Conservation (phyloP, 2,797 vertebrate genomes). For the Myripristis jacobus region DNA sequence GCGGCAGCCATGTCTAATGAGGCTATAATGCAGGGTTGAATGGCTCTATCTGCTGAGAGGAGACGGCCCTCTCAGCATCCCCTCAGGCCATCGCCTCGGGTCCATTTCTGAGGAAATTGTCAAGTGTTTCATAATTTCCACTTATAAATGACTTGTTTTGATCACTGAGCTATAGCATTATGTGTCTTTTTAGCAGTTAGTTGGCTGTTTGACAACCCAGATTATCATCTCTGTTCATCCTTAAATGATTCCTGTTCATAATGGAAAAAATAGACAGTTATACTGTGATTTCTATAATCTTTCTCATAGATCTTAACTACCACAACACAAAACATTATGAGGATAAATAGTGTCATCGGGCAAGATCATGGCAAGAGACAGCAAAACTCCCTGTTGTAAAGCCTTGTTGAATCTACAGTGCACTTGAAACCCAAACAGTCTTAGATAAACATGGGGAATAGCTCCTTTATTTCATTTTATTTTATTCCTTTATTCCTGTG, state of each 20-base stretch:
- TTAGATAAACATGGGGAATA: conserved; percentile 74
- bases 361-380: conserved; percentile 14
- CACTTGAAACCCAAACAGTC: conserved; percentile 60
- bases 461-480: conserved; percentile 76
- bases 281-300: conserved; percentile 38
- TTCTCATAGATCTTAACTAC: conserved; percentile 15
- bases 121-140: conserved; percentile 75
- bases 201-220: conserved; percentile 40
- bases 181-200: conserved; percentile 53
- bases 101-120: conserved; percentile 68
- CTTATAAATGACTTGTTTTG: conserved; percentile 70
- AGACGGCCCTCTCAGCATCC: conserved; percentile 65
- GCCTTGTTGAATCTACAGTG: conserved; percentile 45
- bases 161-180: conserved; percentile 69
- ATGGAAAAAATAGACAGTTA: conserved; percentile 44
- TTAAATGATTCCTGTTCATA: conserved; percentile 38
- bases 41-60: conserved; percentile 70
- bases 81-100: conserved; percentile 76
- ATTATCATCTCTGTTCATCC: conserved; percentile 54
- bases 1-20: conserved; percentile 77
- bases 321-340: conserved; percentile 30
- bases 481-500: conserved; percentile 72
- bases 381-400: conserved; percentile 31
- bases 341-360: neutral
- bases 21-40: conserved; percentile 70